Percentiles rank a stretch among this genome's conserved stretches.
phyloP scores from a whole-genome alignment of 2,113 vertebrate species.

The Xiphophorus couchianus region DNA sequence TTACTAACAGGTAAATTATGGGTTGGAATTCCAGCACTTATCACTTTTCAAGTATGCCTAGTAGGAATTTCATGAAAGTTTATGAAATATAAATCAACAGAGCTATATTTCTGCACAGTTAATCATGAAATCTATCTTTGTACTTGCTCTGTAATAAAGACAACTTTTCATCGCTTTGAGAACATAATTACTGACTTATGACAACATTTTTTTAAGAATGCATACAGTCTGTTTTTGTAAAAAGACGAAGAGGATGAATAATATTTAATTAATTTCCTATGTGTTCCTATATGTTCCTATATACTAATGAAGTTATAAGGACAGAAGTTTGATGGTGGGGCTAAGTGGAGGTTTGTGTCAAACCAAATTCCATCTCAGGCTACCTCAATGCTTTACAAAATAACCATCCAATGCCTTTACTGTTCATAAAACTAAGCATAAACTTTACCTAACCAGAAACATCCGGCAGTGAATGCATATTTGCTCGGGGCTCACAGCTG shows the following conservation, averaged over 20 bases:
- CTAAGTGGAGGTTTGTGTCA: conserved; percentile 23
- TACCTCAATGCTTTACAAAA: conserved; percentile 30
- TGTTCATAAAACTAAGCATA: conserved; percentile 62
- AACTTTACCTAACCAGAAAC: conserved; percentile 43
- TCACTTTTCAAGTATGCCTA: conserved; percentile 44
- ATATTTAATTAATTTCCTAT: not conserved
- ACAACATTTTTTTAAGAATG: conserved; percentile 20
- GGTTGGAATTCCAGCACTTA: conserved; percentile 48
- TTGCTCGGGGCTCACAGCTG: conserved; percentile 40
- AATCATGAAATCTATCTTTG: conserved; percentile 9
- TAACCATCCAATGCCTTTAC: conserved; percentile 44
- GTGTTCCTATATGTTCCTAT: too few species aligned
- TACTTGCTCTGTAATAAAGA: conserved; percentile 25
- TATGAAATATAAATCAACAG: conserved; percentile 46
- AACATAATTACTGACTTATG: conserved; percentile 20
- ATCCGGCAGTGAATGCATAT: conserved; percentile 25
- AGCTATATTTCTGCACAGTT: not conserved
- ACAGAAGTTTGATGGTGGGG: conserved; percentile 22
- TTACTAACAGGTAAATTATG: conserved; percentile 61
- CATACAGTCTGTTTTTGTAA: conserved; percentile 8
- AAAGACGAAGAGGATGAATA: not conserved
- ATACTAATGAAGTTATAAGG: conserved; percentile 3
- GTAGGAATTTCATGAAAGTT: conserved; percentile 42
- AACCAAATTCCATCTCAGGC: conserved; percentile 26
- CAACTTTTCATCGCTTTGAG: conserved; percentile 1